Conservation (phyloP, 2,797 vertebrate genomes). For the Thunnus albacares region DNA sequence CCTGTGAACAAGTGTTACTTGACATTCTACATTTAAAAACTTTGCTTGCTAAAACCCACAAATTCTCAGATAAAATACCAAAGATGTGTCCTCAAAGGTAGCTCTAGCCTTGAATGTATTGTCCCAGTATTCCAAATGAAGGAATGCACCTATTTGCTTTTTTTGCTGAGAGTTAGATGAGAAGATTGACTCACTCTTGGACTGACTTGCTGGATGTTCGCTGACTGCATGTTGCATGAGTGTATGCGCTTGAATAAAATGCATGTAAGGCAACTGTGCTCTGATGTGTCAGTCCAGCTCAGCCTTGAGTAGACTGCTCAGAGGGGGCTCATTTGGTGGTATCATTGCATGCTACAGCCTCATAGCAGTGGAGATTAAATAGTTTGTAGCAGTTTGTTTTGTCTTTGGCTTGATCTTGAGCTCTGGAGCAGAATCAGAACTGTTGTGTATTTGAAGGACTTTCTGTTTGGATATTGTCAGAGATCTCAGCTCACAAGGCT, state of each 20-base stretch:
- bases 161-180: too few relatives aligned
- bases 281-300: constrained; percentile 4
- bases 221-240: not conserved
- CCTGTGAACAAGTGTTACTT: too few relatives aligned
- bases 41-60: too few relatives aligned
- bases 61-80: too few relatives aligned
- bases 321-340: not conserved
- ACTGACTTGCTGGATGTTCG: too few relatives aligned
- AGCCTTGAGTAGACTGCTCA: not conserved
- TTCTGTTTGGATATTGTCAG: not conserved
- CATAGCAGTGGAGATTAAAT: not conserved
- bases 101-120: too few relatives aligned
- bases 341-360: not conserved
- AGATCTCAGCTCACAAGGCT: not conserved
- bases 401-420: not conserved
- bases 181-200: too few relatives aligned
- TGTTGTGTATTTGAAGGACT: not conserved
- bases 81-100: too few relatives aligned
- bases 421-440: not conserved
- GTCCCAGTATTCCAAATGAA: too few relatives aligned
- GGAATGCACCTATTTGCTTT: too few relatives aligned
- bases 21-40: too few relatives aligned
- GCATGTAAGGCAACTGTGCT: not conserved
- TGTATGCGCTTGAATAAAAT: not conserved
- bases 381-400: not conserved